Evolutionary conservation across 2,888 invertebrate genomes (phyloP), one percentile per base, ranked within the genome.

Genomic region (Melangyna quadrimaculata): DNA sequence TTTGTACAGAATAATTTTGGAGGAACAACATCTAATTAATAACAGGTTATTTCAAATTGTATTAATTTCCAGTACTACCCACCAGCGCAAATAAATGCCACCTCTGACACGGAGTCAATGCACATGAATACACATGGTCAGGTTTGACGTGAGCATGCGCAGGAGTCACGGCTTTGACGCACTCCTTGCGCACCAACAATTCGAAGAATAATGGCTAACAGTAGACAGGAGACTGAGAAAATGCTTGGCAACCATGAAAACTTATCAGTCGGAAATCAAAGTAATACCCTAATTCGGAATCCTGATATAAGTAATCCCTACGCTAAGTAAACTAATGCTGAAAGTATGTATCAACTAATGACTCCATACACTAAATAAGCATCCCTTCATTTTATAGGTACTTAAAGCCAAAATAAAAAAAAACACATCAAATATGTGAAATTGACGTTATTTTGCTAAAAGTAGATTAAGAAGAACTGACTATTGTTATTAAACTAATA

Each of bases 51-150:
- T 27, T 86, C 86, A 73, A 92, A 92, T 90, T 91, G 91, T 88
- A 90, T 90, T 89, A 91, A 91, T 86, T 95, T 95, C 88, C 95
- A 97, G 96, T 97, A 97, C 91, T 97, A 97, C 93, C 94, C 96
- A 63, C 95, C 96, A 72, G 95, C 96, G 88, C 96, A 96, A 93
- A 95, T 96, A 89, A 93, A 92, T 88, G 94, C 95, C 89, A 94
- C 94, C 59, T 93, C 94, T 88, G 95, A 95, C 90, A 94, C 94
- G 89, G 97, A 97, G 89, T 95, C 95, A 87, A 94, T 96, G 77
- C 96, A 96, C 93, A 96, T 96, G 93, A 96, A 96, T 92, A 96
- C 95, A 22, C 96, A 97, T 92, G 96, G 96, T 88, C 97, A 97
- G 92, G 97, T 97, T 93, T 97, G 95, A 96, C 94, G 94, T 92